These are phyloP conservation scores for Nemoura dubitans DNA, from an alignment of 2,888 invertebrate genomes.

Conservation along the genomic window DNA sequence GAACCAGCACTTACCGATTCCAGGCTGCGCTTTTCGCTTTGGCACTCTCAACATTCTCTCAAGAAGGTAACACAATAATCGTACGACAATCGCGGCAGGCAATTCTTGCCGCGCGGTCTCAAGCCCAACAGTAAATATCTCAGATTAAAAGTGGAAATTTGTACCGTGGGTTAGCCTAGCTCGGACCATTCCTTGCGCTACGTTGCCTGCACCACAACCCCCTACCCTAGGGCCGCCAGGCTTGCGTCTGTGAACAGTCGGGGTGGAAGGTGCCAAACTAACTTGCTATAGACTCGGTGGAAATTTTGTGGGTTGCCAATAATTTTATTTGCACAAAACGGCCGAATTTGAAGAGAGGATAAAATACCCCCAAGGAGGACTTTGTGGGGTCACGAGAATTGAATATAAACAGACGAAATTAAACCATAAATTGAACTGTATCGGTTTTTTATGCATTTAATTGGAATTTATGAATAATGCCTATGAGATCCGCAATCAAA, in stretches of 20 bases:
- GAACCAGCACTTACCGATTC: conserved; percentile 37
- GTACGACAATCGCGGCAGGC: not conserved
- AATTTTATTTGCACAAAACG: not conserved
- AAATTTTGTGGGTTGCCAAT: not conserved
- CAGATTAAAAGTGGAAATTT: conserved; percentile 40
- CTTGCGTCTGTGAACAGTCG: conserved; percentile 32
- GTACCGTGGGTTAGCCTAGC: conserved; percentile 33
- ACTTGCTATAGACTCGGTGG: not conserved
- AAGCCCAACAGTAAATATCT: conserved; percentile 46
- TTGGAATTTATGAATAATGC: conserved; percentile 21
- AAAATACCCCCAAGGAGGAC: not conserved
- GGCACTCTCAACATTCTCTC: conserved; percentile 29
- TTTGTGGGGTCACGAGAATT: not conserved
- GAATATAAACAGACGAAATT: not conserved
- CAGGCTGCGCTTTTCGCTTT: conserved; percentile 3
- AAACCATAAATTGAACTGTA: not conserved
- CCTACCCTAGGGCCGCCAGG: not conserved
- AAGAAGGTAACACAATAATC: conserved; percentile 12
- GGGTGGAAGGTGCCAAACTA: not conserved
- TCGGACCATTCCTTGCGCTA: conserved; percentile 20
- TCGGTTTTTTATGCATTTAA: not conserved
- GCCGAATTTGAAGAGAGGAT: not conserved
- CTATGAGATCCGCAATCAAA: conserved; percentile 25
- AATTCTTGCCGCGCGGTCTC: not conserved
- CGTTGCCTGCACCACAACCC: conserved; percentile 26